Conservation (phyloP, 2,113 vertebrate species). For the Urocolius indicus region DNA sequence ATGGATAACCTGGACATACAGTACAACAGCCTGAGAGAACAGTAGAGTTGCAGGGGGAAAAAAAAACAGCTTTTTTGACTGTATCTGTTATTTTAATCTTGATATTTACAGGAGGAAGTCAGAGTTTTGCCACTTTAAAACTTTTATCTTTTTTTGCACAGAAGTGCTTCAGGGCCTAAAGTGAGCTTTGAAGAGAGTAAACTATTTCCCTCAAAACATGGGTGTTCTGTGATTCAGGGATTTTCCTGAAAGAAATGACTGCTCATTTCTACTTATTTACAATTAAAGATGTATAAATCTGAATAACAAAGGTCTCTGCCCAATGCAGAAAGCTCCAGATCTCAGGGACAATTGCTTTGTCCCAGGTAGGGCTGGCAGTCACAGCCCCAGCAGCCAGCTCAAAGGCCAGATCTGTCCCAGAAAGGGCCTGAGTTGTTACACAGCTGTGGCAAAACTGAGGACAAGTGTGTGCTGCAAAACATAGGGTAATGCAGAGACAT, state of each 20-base stretch:
- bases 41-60: background rate
- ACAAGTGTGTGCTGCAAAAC: background rate
- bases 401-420: accelerated
- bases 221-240: background rate
- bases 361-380: background rate
- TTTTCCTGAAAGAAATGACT: background rate
- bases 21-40: background rate
- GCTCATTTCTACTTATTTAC: background rate
- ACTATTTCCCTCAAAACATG: background rate
- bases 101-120: background rate
- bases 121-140: background rate
- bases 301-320: accelerated
- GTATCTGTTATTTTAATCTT: background rate
- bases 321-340: background rate
- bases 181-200: background rate
- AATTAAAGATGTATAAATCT: background rate
- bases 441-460: background rate
- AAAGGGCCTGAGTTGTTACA: background rate
- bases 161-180: background rate
- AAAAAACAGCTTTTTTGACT: background rate
- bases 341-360: accelerated
- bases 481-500: background rate
- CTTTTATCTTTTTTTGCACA: background rate
- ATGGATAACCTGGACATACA: background rate
- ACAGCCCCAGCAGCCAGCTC: background rate